Evolutionary conservation across 2,797 vertebrate species (phyloP).

Genomic region (Chaenodraco wilsoni): DNA sequence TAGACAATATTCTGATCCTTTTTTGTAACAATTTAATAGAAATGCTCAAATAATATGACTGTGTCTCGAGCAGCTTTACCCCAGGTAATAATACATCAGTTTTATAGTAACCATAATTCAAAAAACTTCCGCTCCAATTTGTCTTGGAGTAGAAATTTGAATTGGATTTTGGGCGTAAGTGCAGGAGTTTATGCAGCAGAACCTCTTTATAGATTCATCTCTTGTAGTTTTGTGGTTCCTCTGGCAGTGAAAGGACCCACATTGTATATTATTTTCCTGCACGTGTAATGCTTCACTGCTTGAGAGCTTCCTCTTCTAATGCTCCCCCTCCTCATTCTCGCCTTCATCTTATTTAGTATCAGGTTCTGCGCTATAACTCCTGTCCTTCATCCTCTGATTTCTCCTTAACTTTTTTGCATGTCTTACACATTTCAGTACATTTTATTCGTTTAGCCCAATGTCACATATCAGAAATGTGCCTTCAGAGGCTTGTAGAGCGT

Average conservation of each 20-base stretch:
- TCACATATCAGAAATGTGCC: too few relatives aligned
- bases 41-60: conserved; percentile 17
- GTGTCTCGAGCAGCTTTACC: not conserved
- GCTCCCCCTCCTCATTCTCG: not conserved
- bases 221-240: conserved; percentile 17
- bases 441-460: too few relatives aligned
- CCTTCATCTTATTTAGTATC: conserved; percentile 11
- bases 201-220: conserved; percentile 24
- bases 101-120: conserved; percentile 18
- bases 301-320: not conserved
- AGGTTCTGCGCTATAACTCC: conserved; percentile 12
- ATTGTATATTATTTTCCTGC: not conserved
- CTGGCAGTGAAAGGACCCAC: conserved; percentile 18
- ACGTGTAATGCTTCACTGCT: conserved; percentile 32
- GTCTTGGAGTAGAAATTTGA: conserved; percentile 30
- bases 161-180: conserved; percentile 1
- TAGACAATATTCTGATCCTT: conserved; percentile 1
- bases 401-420: not conserved
- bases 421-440: not conserved
- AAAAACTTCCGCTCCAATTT: conserved; percentile 18
- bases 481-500: too few relatives aligned
- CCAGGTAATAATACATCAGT: conserved; percentile 24
- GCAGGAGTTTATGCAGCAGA: conserved; percentile 39
- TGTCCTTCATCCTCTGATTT: conserved; percentile 8
- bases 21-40: conserved; percentile 16